Conservation (phyloP, 2,888 invertebrate species). For the Scaptomyza flava region DNA sequence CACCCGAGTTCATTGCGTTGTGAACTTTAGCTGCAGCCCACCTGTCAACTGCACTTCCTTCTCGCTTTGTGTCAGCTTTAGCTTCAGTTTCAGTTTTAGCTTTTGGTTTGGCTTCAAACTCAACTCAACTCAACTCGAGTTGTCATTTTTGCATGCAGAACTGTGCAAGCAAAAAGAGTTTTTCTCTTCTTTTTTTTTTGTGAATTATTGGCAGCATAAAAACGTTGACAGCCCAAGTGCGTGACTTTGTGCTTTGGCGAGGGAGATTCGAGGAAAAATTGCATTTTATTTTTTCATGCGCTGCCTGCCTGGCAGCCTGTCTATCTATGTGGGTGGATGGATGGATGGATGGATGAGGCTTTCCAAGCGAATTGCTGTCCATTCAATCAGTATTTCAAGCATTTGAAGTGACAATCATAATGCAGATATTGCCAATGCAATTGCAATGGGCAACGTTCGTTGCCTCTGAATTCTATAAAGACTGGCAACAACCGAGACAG, state of each 20-base stretch:
- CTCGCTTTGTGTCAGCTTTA: not conserved
- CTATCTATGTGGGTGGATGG: not conserved
- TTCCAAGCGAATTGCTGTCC: slow-evolving; percentile 74
- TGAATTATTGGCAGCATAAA: slow-evolving; percentile 76
- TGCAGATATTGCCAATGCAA: slow-evolving; percentile 67
- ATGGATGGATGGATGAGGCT: slow-evolving; percentile 28
- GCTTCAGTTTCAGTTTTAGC: slow-evolving; percentile 13
- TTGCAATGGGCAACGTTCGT: slow-evolving; percentile 40
- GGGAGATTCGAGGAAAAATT: slow-evolving; percentile 12
- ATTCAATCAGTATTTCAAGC: slow-evolving; percentile 76
- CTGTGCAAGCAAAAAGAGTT: slow-evolving; percentile 49
- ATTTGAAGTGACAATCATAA: slow-evolving; percentile 78
- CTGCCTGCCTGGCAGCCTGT: slow-evolving; percentile 5
- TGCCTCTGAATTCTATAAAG: not conserved
- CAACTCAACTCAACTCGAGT: slow-evolving; percentile 25
- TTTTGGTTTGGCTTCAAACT: slow-evolving; percentile 11
- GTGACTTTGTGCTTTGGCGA: slow-evolving; percentile 53
- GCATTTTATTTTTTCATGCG: slow-evolving; percentile 49
- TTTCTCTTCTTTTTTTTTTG: not conserved
- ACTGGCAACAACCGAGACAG: not conserved
- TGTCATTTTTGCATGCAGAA: slow-evolving; percentile 69
- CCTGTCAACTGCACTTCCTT: not conserved
- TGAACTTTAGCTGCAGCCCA: slow-evolving; percentile 17
- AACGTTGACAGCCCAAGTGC: slow-evolving; percentile 74
- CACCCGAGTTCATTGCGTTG: slow-evolving; percentile 44